Evolutionary conservation across 2,797 vertebrate genomes (phyloP).

Genomic region (Erethizon dorsatum): DNA sequence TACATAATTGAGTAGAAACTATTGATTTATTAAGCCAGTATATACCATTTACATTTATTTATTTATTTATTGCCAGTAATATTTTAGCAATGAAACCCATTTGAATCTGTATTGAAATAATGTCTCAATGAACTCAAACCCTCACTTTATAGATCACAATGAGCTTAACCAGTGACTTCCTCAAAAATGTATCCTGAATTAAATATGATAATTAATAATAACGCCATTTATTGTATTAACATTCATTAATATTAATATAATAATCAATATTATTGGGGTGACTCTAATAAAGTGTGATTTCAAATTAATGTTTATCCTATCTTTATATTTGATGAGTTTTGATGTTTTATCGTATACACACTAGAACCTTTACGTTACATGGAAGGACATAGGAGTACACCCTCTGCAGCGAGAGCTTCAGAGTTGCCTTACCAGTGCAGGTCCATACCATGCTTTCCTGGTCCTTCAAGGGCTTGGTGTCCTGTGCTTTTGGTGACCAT

Average conservation of each 20-base stretch:
- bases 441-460: neutral
- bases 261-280: neutral
- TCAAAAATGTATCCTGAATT: neutral
- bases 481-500: neutral
- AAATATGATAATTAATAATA: neutral
- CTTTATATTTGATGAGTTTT: neutral
- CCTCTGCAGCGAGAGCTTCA: neutral
- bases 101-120: neutral
- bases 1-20: neutral
- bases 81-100: neutral
- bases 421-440: neutral
- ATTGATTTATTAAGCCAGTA: neutral
- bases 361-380: neutral
- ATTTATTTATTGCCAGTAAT: neutral
- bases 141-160: neutral
- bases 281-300: neutral
- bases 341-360: neutral
- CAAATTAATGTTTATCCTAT: neutral
- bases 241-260: neutral
- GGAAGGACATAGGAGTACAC: neutral
- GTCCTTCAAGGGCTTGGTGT: neutral
- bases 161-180: neutral
- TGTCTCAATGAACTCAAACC: slow-evolving; percentile 22
- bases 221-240: neutral
- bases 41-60: neutral